These are phyloP conservation scores for Zoanthus sociatus DNA, from an alignment of 92 coral and sea anemone genomes.

Conservation along the genomic window DNA sequence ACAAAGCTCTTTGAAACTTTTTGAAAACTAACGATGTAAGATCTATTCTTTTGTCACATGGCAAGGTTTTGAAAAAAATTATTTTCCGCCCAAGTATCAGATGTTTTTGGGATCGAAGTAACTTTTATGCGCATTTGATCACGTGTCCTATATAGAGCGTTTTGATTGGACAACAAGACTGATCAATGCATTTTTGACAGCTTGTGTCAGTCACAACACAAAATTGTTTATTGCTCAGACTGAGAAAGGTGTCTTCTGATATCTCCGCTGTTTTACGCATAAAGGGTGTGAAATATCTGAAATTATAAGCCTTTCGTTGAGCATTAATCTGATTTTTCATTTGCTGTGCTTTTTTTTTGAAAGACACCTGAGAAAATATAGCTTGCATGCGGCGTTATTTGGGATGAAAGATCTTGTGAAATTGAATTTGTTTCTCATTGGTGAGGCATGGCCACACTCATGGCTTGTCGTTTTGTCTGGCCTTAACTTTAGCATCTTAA, in stretches of 20 bases:
- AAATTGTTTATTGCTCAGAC: conserved; percentile 4
- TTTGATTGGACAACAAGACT: conserved; percentile 29
- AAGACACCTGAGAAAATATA: conserved; percentile 1
- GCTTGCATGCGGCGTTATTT: neutral
- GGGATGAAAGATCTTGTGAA: conserved; percentile 67
- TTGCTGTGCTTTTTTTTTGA: neutral
- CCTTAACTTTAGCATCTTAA: conserved; percentile 74
- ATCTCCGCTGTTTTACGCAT: neutral
- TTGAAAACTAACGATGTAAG: no score
- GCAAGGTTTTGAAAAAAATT: no score
- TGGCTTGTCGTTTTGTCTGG: conserved; percentile 80
- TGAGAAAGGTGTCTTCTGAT: neutral
- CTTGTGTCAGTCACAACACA: conserved; percentile 44
- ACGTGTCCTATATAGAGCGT: conserved; percentile 1
- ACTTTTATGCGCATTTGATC: neutral
- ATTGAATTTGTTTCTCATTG: conserved; percentile 83
- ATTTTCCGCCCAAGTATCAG: no score
- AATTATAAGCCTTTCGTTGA: neutral
- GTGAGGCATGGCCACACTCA: conserved; percentile 83
- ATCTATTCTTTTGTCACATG: no score
- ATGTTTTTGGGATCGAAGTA: no score
- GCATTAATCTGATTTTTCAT: neutral
- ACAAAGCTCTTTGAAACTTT: no score
- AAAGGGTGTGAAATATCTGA: neutral
- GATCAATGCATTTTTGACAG: conserved; percentile 33